Evolutionary conservation across 2,888 invertebrate species (phyloP), one percentile per base, ranked within the genome.

Genomic region (Hermaeophaga mercurialis): DNA sequence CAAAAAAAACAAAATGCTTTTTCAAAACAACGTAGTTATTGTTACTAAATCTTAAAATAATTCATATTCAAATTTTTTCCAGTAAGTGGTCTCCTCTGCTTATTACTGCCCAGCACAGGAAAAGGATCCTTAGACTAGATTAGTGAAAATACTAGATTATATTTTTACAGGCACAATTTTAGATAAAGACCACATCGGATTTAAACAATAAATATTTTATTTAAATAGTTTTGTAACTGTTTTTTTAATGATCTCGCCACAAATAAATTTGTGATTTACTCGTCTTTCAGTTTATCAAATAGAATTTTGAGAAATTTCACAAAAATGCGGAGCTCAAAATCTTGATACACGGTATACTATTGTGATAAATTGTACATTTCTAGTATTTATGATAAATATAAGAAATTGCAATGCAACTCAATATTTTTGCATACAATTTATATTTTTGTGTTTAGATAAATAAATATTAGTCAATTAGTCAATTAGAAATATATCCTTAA

Each of bases 41-140:
- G n/a, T n/a, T n/a, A n/a, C n/a, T n/a, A n/a, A n/a, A n/a, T n/a
- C n/a, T n/a, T n/a, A n/a, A n/a, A n/a, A n/a, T n/a, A n/a, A n/a
- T n/a, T n/a, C n/a, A n/a, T n/a, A n/a, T 50, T 15, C 8, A 58
- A 66, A n/a, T 63, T 73, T 66, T 54, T 83, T 83, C 26, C 80
- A 89, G 90, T 84, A 70, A 87, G 88, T 79, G 89, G 87, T 59
- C 75, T 88, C 61, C 80, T 90, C 64, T 89, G 89, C 76, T 83
- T 89, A 78, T 80, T 89, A 74, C 80, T 90, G 74, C 90, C 90
- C 70, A 87, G 82, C 77, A 89, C 89, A 58, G 89, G 89, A 66
- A 84, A 85, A 72, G 86, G 86, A 70, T 86, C 88, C 33, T 76
- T 89, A 74, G 87, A 87, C 74, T 87, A 82, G 36, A 26, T 7